phyloP scores from a whole-genome alignment of 1,140 invertebrate species.

The Lepidurus packardi region DNA sequence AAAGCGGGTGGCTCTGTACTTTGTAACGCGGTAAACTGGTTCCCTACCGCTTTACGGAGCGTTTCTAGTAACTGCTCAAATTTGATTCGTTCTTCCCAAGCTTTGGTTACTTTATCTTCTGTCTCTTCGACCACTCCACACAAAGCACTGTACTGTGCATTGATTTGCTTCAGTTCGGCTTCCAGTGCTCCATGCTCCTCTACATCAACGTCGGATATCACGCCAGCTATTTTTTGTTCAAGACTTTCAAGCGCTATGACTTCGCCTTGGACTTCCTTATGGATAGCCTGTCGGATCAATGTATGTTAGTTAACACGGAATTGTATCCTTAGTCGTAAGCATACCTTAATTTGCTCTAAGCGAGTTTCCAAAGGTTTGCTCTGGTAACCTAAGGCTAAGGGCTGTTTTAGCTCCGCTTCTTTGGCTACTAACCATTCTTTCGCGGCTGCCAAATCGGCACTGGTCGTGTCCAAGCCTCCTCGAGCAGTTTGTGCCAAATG shows the following conservation, averaged over 20 bases:
- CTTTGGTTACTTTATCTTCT: constrained; percentile 60
- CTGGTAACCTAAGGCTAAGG: constrained; percentile 64
- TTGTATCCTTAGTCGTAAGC: not conserved
- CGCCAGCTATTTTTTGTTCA: constrained; percentile 71
- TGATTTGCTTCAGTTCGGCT: constrained; percentile 54
- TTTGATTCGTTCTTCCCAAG: constrained; percentile 53
- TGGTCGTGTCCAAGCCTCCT: constrained; percentile 64
- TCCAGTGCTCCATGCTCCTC: constrained; percentile 66
- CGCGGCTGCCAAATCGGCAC: constrained; percentile 42
- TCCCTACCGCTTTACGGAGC: constrained; percentile 69
- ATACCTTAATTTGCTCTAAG: constrained; percentile 60
- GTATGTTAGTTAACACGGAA: not conserved
- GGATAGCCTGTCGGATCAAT: constrained; percentile 49
- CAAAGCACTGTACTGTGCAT: constrained; percentile 43
- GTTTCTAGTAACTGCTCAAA: constrained; percentile 70
- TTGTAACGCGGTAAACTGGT: constrained; percentile 63
- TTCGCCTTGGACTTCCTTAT: constrained; percentile 79
- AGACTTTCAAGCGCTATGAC: constrained; percentile 72
- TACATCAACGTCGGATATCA: constrained; percentile 76
- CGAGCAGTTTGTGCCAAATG: constrained; percentile 52
- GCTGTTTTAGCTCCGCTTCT: constrained; percentile 50
- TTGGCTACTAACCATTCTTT: constrained; percentile 73
- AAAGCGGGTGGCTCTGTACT: constrained; percentile 58
- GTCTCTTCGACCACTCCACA: constrained; percentile 49
- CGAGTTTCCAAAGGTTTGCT: constrained; percentile 65